Evolutionary conservation across 2,113 vertebrate species (phyloP).

Genomic region (Peromyscus californicus): DNA sequence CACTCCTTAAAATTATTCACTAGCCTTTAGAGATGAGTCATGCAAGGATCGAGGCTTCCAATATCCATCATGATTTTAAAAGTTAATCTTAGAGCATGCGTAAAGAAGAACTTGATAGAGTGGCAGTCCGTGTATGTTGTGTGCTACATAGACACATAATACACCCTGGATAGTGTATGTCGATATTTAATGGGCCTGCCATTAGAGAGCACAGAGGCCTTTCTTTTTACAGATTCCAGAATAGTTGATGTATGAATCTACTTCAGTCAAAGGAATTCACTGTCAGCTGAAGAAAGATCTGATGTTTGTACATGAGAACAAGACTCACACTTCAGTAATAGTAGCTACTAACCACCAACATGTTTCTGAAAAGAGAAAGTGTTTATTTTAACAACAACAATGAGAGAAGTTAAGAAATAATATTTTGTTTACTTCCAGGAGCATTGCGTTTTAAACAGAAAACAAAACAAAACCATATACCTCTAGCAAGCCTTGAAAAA

Average conservation of each 20-base stretch:
- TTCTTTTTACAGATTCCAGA: slow-evolving; percentile 40
- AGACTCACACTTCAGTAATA: slow-evolving; percentile 61
- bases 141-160: neutral
- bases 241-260: neutral
- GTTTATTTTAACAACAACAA: slow-evolving; percentile 68
- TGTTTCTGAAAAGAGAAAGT: slow-evolving; percentile 77
- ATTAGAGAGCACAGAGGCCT: neutral
- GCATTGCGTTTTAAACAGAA: slow-evolving; percentile 41
- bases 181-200: neutral
- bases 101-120: slow-evolving; percentile 46
- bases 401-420: slow-evolving; percentile 67
- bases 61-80: slow-evolving; percentile 24
- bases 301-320: neutral
- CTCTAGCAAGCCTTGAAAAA: slow-evolving; percentile 69
- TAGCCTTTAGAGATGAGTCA: neutral
- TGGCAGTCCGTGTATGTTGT: neutral
- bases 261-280: neutral
- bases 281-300: slow-evolving; percentile 23
- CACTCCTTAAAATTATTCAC: neutral
- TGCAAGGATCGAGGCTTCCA: neutral
- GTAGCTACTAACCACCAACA: slow-evolving; percentile 47
- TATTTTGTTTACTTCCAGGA: slow-evolving; percentile 66
- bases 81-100: neutral
- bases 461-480: neutral
- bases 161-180: neutral